Percentiles rank a stretch among this genome's conserved stretches.
phyloP scores from a whole-genome alignment of 2,113 vertebrate species.

The Chloropsis hardwickii region DNA sequence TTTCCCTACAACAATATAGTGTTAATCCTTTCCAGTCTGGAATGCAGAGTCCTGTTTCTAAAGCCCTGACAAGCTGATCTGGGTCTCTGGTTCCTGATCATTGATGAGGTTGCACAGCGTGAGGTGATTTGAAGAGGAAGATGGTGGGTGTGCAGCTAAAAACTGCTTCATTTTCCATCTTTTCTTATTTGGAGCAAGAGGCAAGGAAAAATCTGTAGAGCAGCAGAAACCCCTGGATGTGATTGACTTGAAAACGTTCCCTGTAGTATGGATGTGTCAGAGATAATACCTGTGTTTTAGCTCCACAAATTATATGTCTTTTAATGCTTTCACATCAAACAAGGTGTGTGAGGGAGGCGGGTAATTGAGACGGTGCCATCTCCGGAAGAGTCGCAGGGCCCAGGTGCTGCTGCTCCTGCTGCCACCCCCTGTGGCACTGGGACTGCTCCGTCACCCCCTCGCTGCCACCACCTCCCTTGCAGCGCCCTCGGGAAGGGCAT shows the following conservation, averaged over 20 bases:
- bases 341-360: background rate
- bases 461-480: rapidly evolving
- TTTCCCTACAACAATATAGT: background rate
- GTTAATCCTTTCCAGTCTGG: background rate
- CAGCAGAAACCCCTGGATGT: background rate
- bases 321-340: background rate
- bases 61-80: background rate
- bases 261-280: background rate
- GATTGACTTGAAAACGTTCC: slow-evolving; percentile 10
- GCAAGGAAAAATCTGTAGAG: background rate
- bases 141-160: background rate
- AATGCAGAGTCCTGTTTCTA: background rate
- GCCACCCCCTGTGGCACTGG: rapidly evolving
- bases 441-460: rapidly evolving
- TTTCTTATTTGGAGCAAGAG: background rate
- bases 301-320: slow-evolving; percentile 28
- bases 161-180: background rate
- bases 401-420: background rate
- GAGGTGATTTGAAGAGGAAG: background rate
- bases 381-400: rapidly evolving
- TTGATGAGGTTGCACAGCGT: background rate
- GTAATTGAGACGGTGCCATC: background rate
- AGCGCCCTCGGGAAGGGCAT: background rate
- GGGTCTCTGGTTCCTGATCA: rapidly evolving
- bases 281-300: slow-evolving; percentile 47